Base-by-base conservation (phyloP, 2,113 vertebrate species). In the Nymphicus hollandicus region DNA sequence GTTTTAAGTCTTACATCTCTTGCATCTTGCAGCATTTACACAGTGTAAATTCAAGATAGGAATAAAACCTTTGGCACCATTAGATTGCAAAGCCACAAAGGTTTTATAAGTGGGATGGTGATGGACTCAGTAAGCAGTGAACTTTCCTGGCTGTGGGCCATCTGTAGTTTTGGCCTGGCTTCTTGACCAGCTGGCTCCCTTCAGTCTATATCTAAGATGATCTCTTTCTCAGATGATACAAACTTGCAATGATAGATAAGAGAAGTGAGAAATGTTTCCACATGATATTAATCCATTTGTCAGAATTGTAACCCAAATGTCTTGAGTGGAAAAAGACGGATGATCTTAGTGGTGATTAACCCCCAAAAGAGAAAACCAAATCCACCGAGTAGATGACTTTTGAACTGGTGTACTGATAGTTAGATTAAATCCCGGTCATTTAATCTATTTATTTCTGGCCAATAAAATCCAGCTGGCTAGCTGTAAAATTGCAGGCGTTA, bases 401-500 rank as follows among this genome's bases (percentile, higher is more conserved):
- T 2, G 69, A 80, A 68, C 56, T 41, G 16, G 53, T 72, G n/a
- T 81, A 61, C 39, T 88, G 81, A 76, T 86, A 72, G 64, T 96
- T 61, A 89, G 49, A 60, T 91, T 77, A 47, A 92, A 61, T 41
- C 89, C 85, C 79, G 65, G 83, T 27, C 29, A 87, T 86, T 71
- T 93, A 60, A 77, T 43, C 69, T 93, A 64, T 95, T 88, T 92
- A 80, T 86, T 95, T 84, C 79, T 66, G 47, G 24, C 55, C 80
- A 88, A 58, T 64, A 37, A 91, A 96, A 86, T 24, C 63, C 69
- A 82, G 63, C 86, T 71, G 76, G 53, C 83, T 43, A 66, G n/a
- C 58, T 92, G 55, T 86, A 93, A 92, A 80, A 86, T 55, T 61
- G 61, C 76, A 94, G 76, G 90, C 91, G 95, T 91, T 96, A 96